Evolutionary conservation across 2,888 invertebrate genomes (phyloP).

Genomic region (Polyommatus icarus): DNA sequence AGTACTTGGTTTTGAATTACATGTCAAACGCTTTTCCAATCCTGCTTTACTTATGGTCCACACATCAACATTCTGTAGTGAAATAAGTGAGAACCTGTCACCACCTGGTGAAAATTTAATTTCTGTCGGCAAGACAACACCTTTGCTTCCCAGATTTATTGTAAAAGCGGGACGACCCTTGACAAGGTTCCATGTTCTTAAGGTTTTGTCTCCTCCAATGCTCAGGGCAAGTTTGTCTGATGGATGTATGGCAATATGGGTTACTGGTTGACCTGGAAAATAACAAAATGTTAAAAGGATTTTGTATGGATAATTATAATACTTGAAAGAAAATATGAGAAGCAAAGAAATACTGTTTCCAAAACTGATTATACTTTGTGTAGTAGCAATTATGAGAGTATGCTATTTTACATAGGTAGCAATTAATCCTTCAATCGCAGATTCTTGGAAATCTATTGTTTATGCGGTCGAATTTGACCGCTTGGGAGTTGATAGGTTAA

Average conservation of each 20-base stretch:
- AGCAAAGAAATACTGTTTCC: too few relatives aligned
- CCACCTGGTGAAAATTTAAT: constrained; percentile 89
- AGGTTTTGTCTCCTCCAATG: constrained; percentile 89
- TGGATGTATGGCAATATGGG: constrained; percentile 90
- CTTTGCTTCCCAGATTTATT: constrained; percentile 89
- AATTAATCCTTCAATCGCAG: too few relatives aligned
- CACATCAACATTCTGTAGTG: constrained; percentile 86
- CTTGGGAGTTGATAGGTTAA: too few relatives aligned
- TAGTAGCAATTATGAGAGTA: too few relatives aligned
- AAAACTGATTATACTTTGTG: too few relatives aligned
- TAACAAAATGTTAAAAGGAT: background rate
- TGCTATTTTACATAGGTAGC: too few relatives aligned
- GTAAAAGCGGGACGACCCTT: constrained; percentile 95
- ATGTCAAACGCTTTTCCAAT: constrained; percentile 83
- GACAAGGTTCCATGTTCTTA: constrained; percentile 96
- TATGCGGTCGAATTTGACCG: too few relatives aligned
- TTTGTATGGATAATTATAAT: too few relatives aligned
- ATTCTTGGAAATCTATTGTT: too few relatives aligned
- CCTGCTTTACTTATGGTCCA: constrained; percentile 91
- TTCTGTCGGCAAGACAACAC: constrained; percentile 72
- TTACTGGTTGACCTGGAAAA: constrained; percentile 82
- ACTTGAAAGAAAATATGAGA: too few relatives aligned
- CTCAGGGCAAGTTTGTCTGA: constrained; percentile 93
- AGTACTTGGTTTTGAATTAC: constrained; percentile 85
- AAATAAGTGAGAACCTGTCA: constrained; percentile 86